Evolutionary conservation across 2,113 vertebrate genomes (phyloP).

Genomic region (Sarotherodon lohbergeri): DNA sequence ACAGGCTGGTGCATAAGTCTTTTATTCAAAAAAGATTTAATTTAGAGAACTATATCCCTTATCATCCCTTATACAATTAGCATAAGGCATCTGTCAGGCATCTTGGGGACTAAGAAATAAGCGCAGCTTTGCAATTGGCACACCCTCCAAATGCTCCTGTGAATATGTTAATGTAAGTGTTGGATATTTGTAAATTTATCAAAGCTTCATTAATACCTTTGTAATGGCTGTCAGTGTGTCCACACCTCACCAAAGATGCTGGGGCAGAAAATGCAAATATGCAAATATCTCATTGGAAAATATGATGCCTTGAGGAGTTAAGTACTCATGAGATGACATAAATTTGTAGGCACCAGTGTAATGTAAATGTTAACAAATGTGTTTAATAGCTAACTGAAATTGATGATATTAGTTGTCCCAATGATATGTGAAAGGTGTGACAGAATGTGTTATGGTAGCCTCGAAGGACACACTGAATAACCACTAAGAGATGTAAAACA

Average conservation of each 20-base stretch:
- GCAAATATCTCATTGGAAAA: slow-evolving; percentile 9
- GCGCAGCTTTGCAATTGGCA: background rate
- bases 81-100: background rate
- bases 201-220: slow-evolving; percentile 36
- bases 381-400: background rate
- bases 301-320: slow-evolving; percentile 1
- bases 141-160: background rate
- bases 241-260: background rate
- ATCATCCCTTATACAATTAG: slow-evolving; percentile 34
- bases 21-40: slow-evolving; percentile 26
- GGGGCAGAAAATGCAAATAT: background rate
- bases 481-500: background rate
- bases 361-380: background rate
- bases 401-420: background rate
- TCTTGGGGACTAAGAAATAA: slow-evolving; percentile 20
- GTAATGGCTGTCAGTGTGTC: background rate
- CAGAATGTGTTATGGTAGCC: background rate
- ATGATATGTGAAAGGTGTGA: background rate
- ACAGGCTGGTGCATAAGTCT: background rate
- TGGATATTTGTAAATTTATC: slow-evolving; percentile 40
- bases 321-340: background rate
- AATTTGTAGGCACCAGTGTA: background rate
- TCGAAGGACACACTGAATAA: background rate
- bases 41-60: slow-evolving; percentile 29
- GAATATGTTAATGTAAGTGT: slow-evolving; percentile 37